A percentile compares a stretch with the other conserved stretches of the same genome.
phyloP scores from a whole-genome alignment of 2,797 vertebrate genomes.

The Eremophila alpestris region DNA sequence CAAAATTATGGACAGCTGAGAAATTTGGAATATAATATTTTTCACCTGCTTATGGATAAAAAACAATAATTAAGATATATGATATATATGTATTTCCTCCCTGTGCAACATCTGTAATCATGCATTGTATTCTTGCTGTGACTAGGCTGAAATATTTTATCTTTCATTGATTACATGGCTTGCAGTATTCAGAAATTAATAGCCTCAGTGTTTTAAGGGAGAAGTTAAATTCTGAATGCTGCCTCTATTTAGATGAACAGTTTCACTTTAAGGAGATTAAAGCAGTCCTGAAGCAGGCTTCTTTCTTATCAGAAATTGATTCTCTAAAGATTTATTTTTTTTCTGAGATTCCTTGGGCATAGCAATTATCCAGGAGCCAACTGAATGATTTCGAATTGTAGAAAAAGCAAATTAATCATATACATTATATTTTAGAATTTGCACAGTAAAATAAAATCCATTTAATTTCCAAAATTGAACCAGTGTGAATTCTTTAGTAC shows the following conservation, averaged over 20 bases:
- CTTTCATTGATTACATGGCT: background rate
- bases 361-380: background rate
- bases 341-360: background rate
- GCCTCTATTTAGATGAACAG: background rate
- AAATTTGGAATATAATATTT: background rate
- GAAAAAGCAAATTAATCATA: background rate
- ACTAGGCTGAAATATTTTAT: background rate
- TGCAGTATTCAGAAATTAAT: background rate
- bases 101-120: background rate
- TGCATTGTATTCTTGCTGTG: background rate
- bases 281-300: background rate
- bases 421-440: background rate
- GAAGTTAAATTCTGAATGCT: background rate
- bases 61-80: background rate
- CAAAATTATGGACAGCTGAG: background rate
- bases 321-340: background rate
- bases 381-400: background rate
- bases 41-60: background rate
- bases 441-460: background rate
- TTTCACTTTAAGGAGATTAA: constrained; percentile 9
- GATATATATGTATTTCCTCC: background rate
- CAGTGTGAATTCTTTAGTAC: background rate
- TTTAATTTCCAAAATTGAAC: constrained; percentile 24
- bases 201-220: background rate
- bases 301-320: constrained; percentile 30